Conservation (phyloP, 2,113 vertebrate genomes). For the Elephas maximus region DNA sequence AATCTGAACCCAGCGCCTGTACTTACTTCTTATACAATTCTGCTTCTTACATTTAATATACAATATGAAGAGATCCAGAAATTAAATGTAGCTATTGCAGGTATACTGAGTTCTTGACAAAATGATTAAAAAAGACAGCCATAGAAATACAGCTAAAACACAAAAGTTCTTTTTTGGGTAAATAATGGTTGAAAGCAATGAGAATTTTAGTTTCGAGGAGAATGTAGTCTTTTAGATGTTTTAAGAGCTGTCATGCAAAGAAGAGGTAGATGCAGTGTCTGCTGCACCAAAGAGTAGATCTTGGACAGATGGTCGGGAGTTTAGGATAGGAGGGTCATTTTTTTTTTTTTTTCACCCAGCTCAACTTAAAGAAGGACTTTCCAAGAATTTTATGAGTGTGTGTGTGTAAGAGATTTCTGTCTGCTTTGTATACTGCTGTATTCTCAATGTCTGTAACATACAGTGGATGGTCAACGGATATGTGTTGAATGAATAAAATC, state of each 20-base stretch:
- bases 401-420: not conserved
- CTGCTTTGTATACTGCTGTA: not conserved
- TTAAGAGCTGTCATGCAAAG: not conserved
- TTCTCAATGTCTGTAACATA: not conserved
- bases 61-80: not conserved
- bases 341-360: not conserved
- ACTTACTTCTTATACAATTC: not conserved
- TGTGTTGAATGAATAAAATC: not conserved
- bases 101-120: not conserved
- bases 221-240: not conserved
- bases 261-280: not conserved
- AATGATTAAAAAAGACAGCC: not conserved
- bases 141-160: not conserved
- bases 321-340: not conserved
- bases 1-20: not conserved
- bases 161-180: not conserved
- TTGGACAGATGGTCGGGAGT: not conserved
- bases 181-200: not conserved
- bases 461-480: not conserved
- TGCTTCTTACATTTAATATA: not conserved
- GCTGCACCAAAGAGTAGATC: not conserved
- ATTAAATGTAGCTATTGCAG: not conserved
- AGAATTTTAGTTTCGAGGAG: conserved; percentile 1
- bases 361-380: conserved; percentile 12
- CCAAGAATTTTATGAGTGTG: not conserved